phyloP scores from a whole-genome alignment of 2,113 vertebrate genomes.

The Smithornis capensis region DNA sequence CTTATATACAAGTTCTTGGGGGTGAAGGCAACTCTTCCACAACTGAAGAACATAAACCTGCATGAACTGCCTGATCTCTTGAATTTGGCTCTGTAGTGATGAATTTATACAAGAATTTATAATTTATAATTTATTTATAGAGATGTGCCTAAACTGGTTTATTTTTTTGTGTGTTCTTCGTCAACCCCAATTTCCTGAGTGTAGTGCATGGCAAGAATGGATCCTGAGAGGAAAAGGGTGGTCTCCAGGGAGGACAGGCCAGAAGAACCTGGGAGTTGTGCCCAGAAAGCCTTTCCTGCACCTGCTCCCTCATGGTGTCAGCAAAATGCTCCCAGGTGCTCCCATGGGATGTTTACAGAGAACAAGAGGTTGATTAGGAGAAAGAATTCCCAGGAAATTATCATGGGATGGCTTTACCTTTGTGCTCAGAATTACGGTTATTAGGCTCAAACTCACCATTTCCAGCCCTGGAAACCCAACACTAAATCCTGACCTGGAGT shows the following conservation, averaged over 20 bases:
- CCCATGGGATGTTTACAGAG: not conserved
- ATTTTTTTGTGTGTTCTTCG: not conserved
- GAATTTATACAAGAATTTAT: not conserved
- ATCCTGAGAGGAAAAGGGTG: not conserved
- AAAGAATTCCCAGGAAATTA: not conserved
- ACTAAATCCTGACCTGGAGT: not conserved
- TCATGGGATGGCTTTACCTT: not conserved
- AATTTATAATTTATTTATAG: too few relatives aligned
- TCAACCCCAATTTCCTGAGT: not conserved
- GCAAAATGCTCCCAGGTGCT: not conserved
- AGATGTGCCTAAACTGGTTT: not conserved
- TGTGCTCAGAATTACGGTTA: not conserved
- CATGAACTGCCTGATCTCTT: not conserved
- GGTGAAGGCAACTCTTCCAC: not conserved
- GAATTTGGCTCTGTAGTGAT: accelerated
- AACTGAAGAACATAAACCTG: not conserved
- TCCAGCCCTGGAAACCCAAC: not conserved
- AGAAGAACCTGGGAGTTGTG: not conserved
- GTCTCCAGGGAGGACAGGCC: not conserved
- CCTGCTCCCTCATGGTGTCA: not conserved
- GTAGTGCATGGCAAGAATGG: not conserved
- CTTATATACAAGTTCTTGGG: not conserved
- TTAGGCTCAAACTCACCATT: not conserved
- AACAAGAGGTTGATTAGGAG: not conserved
- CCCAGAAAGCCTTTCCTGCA: not conserved